Percentiles rank a stretch among this genome's conserved stretches.
phyloP scores from a whole-genome alignment of 2,888 invertebrate species.

The Lasioglossum morio region DNA sequence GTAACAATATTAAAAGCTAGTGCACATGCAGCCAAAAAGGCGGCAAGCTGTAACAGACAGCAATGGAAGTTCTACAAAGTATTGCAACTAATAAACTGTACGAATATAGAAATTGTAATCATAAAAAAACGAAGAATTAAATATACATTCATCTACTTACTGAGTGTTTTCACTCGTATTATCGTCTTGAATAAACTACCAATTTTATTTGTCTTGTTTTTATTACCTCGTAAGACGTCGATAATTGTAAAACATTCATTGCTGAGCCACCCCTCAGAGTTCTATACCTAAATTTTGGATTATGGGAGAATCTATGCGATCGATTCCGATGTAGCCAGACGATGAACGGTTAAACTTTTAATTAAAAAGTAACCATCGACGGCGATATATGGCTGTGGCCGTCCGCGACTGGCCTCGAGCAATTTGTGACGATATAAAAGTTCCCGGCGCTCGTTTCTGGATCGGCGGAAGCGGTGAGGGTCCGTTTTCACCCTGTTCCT shows the following conservation, averaged over 20 bases:
- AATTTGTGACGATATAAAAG: constrained; percentile 70
- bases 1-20: too few relatives aligned
- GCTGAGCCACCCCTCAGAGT: background rate
- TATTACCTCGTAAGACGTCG: too few relatives aligned
- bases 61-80: too few relatives aligned
- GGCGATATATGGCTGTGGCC: constrained; percentile 11
- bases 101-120: background rate
- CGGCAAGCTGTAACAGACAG: too few relatives aligned
- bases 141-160: too few relatives aligned
- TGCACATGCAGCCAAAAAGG: too few relatives aligned
- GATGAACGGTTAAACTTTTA: constrained; percentile 67
- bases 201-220: too few relatives aligned
- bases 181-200: too few relatives aligned
- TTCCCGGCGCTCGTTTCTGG: constrained; percentile 48
- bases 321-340: background rate
- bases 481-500: background rate
- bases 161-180: too few relatives aligned
- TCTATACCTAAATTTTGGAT: background rate
- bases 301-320: background rate
- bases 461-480: constrained; percentile 54
- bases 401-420: constrained; percentile 54
- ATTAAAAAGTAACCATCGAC: constrained; percentile 72
- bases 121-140: too few relatives aligned
- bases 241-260: too few relatives aligned
- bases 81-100: too few relatives aligned